Evolutionary conservation across 2,888 invertebrate genomes (phyloP).

Genomic region (Blomia tropicalis): DNA sequence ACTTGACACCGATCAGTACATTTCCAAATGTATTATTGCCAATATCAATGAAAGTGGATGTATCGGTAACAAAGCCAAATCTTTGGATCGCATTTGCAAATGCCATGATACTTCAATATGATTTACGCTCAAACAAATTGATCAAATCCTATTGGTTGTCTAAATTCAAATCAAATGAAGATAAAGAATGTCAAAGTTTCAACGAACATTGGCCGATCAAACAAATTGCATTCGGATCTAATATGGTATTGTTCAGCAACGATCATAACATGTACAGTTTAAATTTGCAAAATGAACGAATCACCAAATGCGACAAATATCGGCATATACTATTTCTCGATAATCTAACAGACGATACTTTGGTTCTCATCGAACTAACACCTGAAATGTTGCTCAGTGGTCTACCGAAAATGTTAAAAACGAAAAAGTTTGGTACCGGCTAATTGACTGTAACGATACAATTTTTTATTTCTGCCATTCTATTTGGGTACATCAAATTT

Average conservation of each 20-base stretch:
- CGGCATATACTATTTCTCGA: conserved; percentile 15
- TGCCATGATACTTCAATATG: conserved; percentile 9
- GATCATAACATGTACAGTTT: conserved; percentile 11
- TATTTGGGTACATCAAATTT: not conserved
- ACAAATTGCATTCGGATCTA: conserved; percentile 8
- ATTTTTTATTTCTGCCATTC: not conserved
- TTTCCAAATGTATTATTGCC: conserved; percentile 4
- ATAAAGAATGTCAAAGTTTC: not conserved
- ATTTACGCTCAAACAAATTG: not conserved
- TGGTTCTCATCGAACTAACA: conserved; percentile 21
- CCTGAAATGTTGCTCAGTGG: not conserved
- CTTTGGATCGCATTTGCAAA: conserved; percentile 19
- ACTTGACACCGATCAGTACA: not conserved
- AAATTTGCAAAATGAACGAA: not conserved
- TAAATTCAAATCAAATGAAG: conserved; percentile 1
- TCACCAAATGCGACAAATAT: conserved; percentile 17
- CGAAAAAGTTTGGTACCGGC: conserved; percentile 22
- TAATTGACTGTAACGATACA: not conserved
- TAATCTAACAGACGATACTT: conserved; percentile 1
- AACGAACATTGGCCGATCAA: conserved; percentile 18
- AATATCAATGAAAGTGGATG: not conserved
- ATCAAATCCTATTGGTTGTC: not conserved
- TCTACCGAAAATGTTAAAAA: conserved; percentile 14
- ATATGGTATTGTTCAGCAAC: conserved; percentile 5
- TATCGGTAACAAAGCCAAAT: not conserved